Evolutionary conservation across 2,113 vertebrate genomes (phyloP).

Genomic region (Mirounga angustirostris): DNA sequence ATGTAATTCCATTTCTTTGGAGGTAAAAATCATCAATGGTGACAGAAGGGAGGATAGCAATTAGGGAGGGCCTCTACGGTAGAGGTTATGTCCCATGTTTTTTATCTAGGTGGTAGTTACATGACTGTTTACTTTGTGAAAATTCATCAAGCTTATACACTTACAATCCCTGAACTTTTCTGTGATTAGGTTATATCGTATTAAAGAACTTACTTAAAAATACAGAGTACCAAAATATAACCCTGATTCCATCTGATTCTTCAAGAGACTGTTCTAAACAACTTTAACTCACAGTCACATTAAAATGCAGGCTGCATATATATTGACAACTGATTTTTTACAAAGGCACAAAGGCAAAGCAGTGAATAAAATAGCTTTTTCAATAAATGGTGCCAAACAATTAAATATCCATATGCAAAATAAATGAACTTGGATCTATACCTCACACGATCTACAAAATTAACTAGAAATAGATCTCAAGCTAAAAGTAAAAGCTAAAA

Average conservation of each 20-base stretch:
- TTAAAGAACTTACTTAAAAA: slow-evolving; percentile 31
- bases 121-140: background rate
- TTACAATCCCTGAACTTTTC: background rate
- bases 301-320: background rate
- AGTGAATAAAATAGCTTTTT: background rate
- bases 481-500: background rate
- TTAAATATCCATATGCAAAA: background rate
- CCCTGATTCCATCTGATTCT: background rate
- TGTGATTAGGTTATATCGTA: background rate
- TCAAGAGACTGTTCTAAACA: slow-evolving; percentile 18
- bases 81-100: background rate
- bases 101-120: background rate
- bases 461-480: background rate
- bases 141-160: background rate
- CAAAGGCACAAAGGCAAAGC: background rate
- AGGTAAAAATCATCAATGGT: slow-evolving; percentile 20
- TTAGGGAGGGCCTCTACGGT: background rate
- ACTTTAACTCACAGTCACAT: background rate
- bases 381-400: background rate
- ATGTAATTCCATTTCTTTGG: slow-evolving; percentile 1
- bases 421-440: slow-evolving; percentile 7
- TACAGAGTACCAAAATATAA: background rate
- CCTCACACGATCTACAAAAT: background rate
- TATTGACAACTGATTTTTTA: background rate
- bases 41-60: background rate